Evolutionary conservation across 92 coral and sea anemone species (phyloP), one percentile per base, ranked within the genome.

Genomic region (Siderastrea siderea): DNA sequence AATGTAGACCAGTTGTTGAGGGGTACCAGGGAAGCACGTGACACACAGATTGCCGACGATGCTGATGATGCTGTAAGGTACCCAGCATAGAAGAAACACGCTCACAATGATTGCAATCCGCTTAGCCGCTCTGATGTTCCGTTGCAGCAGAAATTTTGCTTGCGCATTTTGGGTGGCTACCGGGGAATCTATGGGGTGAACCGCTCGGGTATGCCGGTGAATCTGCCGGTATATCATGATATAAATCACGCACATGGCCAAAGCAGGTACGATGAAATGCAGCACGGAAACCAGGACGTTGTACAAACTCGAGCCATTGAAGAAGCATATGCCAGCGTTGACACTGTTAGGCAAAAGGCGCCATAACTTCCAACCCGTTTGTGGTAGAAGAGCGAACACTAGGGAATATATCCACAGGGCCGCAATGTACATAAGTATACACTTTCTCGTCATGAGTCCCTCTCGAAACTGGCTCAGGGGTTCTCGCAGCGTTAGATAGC

Each of bases 1-100:
- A 1, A 86, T 77, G 1, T 85, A 81, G 49, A 59, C 76, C 8
- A 79, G 54, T 64, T 89, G 90, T 11, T 65, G 68, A 3, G 95
- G 93, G 15, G 84, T 82, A 19, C 53, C 8, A 9, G 38, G 10
- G 9, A 53, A 52, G 47, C 83, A 85, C 11, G 12, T 47, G 0
- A 48, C 0, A 19, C 87, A 88, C 72, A 88, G 58, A 15, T 81
- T 89, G 2, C 49, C 82, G 3, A 55, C 66, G 62, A 93, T 59
- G 52, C 95, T 93, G 5, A 77, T 73, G 4, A 86, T 58, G 13
- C 91, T 89, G 75, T 45, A 78, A 0, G 95, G 95, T 38, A 89
- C 78, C 95, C 95, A 93, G 38, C 95, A 93, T 47, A 85, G 49
- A 11, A 93, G 68, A 61, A 93, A 93, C 26, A 88, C 83, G 79